Conservation (phyloP, 2,888 invertebrate species). For the Yponomeuta cagnagella region DNA sequence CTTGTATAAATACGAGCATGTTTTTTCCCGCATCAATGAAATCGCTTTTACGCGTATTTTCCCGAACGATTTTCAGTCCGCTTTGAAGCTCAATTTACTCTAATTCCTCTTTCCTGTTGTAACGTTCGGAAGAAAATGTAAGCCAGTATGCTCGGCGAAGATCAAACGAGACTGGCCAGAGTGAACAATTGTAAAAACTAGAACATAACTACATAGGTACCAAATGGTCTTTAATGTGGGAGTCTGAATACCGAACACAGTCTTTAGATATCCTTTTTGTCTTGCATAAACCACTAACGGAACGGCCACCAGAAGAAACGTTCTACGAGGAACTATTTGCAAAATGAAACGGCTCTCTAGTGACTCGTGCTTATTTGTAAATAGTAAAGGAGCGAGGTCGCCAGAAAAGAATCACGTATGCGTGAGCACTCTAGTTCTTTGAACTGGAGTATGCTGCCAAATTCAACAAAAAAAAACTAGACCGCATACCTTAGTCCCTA, state of each 20-base stretch:
- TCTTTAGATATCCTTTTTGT: neutral
- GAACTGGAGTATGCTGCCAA: slow-evolving; percentile 7
- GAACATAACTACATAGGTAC: neutral
- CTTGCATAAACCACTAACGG: neutral
- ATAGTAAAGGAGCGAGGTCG: neutral
- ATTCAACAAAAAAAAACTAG: slow-evolving; percentile 4
- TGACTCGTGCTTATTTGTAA: neutral
- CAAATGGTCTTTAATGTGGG: neutral
- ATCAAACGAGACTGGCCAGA: neutral
- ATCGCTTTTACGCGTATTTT: no score
- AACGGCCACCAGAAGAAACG: neutral
- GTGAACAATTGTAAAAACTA: slow-evolving; percentile 1
- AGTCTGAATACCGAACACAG: neutral
- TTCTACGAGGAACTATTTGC: neutral
- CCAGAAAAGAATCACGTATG: neutral
- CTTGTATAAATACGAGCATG: no score
- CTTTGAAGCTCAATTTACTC: neutral
- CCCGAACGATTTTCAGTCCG: no score
- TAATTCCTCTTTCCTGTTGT: neutral
- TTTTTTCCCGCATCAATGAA: no score
- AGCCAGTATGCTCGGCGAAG: neutral
- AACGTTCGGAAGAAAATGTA: neutral
- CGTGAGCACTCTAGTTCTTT: slow-evolving; percentile 4
- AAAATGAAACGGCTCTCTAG: neutral
- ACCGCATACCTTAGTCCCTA: neutral